phyloP scores from a whole-genome alignment of 2,888 invertebrate genomes.

The Scaptomyza tumidula region DNA sequence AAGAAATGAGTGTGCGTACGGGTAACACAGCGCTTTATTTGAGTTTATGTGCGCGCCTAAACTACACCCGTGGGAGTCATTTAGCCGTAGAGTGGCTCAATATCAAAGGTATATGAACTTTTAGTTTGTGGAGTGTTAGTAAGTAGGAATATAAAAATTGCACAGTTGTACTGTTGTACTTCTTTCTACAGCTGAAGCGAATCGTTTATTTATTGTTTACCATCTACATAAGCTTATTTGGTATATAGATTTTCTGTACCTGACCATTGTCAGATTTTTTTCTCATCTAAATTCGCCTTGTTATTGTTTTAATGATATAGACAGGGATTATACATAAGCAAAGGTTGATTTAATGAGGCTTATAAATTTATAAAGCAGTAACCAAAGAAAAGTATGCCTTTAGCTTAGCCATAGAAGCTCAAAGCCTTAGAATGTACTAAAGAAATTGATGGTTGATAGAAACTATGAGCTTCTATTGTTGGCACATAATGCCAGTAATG shows the following conservation, averaged over 20 bases:
- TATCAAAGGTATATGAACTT: slow-evolving; percentile 37
- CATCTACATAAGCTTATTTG: not conserved
- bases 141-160: not conserved
- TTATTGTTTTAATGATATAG: not conserved
- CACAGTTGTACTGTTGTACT: not conserved
- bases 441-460: not conserved
- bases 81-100: slow-evolving; percentile 47
- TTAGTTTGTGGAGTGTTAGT: slow-evolving; percentile 12
- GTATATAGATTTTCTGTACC: not conserved
- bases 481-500: slow-evolving; percentile 4
- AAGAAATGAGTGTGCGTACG: slow-evolving; percentile 12
- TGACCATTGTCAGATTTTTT: not conserved
- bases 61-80: slow-evolving; percentile 66
- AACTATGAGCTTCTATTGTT: not conserved
- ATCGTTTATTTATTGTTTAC: slow-evolving; percentile 34
- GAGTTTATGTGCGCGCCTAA: slow-evolving; percentile 27
- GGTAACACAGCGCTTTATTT: slow-evolving; percentile 27
- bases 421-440: not conserved
- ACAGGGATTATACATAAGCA: not conserved
- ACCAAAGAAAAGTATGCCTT: not conserved
- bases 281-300: not conserved
- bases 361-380: no score
- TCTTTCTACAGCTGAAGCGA: slow-evolving; percentile 1
- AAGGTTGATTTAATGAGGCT: no score
- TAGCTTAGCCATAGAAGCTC: not conserved